Percentiles rank a stretch among this genome's conserved stretches.
These are phyloP conservation scores for Meles meles DNA, from an alignment of 2,113 vertebrate genomes.

Conservation along the genomic window DNA sequence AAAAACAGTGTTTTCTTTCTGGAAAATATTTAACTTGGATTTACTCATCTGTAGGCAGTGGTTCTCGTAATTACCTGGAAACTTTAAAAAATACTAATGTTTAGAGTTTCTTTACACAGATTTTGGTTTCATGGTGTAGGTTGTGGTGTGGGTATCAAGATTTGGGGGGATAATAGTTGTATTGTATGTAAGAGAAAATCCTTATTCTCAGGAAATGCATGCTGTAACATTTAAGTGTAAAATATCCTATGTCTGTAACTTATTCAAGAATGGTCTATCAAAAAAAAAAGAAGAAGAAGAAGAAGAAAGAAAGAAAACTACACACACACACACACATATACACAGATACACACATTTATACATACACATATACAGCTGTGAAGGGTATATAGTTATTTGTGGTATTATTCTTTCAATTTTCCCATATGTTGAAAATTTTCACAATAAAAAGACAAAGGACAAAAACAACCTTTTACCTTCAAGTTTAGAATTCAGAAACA, in stretches of 20 bases:
- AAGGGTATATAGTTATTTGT: not conserved
- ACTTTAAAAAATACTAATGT: not conserved
- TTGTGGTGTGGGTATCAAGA: not conserved
- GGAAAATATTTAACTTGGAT: not conserved
- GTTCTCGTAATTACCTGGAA: not conserved
- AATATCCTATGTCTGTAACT: not conserved
- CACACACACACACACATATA: not conserved
- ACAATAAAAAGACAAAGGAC: not conserved
- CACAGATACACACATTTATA: not conserved
- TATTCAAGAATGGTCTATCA: not conserved
- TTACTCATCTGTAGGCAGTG: not conserved
- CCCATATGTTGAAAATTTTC: not conserved
- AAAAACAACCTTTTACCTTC: not conserved
- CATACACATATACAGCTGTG: not conserved
- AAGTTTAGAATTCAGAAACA: slow-evolving; percentile 17
- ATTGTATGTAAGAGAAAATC: not conserved
- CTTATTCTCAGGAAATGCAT: slow-evolving; percentile 1
- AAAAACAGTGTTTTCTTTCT: not conserved
- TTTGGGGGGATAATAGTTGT: not conserved
- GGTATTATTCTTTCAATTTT: not conserved
- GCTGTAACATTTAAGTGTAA: not conserved
- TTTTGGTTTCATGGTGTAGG: not conserved
- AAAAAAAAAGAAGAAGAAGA: not conserved
- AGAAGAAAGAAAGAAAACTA: too few species aligned
- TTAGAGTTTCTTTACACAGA: not conserved